phyloP scores from a whole-genome alignment of 2,113 vertebrate genomes.

The Sinocyclocheilus anshuiensis region DNA sequence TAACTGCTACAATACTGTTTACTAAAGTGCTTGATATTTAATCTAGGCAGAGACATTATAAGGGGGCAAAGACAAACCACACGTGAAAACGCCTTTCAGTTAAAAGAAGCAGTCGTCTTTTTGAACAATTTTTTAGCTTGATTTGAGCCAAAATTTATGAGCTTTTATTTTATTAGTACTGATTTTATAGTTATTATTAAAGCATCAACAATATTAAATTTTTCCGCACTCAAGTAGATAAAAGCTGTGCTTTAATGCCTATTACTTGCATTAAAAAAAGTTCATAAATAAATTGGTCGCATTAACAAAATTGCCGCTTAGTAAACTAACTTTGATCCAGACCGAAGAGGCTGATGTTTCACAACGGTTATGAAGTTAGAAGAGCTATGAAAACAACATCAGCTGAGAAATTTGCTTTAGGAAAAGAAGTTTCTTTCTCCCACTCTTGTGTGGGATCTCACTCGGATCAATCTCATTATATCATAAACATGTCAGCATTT shows the following conservation, averaged over 20 bases:
- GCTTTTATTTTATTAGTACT: no score
- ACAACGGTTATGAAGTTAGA: background rate
- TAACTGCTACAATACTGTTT: background rate
- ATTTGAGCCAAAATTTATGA: no score
- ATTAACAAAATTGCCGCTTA: background rate
- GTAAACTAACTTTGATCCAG: background rate
- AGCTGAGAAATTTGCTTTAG: background rate
- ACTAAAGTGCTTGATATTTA: background rate
- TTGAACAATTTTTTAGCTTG: no score
- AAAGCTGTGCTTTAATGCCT: background rate
- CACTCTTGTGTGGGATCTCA: slow-evolving; percentile 35
- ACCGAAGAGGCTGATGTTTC: background rate
- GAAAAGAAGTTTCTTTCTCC: slow-evolving; percentile 8
- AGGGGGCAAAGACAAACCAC: background rate
- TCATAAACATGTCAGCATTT: slow-evolving; percentile 47
- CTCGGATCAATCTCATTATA: slow-evolving; percentile 32
- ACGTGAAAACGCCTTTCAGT: no score
- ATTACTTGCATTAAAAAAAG: background rate
- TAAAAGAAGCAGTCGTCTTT: no score
- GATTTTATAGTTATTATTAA: background rate
- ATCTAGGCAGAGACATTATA: background rate
- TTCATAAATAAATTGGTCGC: no score
- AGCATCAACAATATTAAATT: background rate
- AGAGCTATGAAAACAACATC: background rate
- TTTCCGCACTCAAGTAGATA: background rate